A percentile compares a stretch with the other conserved stretches of the same genome.
These are phyloP conservation scores for Phalloptychus januarius DNA, from an alignment of 2,797 vertebrate genomes.

Conservation along the genomic window DNA sequence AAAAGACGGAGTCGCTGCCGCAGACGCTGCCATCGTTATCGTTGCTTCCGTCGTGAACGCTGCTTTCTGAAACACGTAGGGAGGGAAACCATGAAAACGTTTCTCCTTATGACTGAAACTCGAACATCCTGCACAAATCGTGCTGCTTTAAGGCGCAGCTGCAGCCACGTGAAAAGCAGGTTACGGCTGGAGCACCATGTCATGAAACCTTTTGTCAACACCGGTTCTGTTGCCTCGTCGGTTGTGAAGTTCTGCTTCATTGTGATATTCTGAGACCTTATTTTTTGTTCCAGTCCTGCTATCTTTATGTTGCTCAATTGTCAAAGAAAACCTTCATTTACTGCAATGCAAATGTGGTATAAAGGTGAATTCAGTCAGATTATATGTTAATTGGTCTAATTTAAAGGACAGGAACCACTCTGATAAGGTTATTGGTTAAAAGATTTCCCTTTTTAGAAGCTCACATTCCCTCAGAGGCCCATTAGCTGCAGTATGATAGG, in stretches of 20 bases:
- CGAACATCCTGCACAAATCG: slow-evolving; percentile 36
- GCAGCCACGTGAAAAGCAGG: slow-evolving; percentile 39
- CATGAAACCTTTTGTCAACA: slow-evolving; percentile 34
- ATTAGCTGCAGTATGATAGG: slow-evolving; percentile 57
- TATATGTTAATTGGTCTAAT: slow-evolving; percentile 14
- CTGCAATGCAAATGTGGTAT: slow-evolving; percentile 15
- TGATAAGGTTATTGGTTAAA: slow-evolving; percentile 26
- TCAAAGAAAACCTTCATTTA: slow-evolving; percentile 19
- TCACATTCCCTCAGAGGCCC: slow-evolving; percentile 57
- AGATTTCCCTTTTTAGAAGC: slow-evolving; percentile 39
- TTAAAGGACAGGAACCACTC: slow-evolving; percentile 28
- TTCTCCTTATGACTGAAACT: slow-evolving; percentile 22
- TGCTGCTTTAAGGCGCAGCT: slow-evolving; percentile 16
- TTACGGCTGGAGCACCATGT: slow-evolving; percentile 22
- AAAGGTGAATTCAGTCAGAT: slow-evolving; percentile 35
- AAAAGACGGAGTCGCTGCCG: slow-evolving; percentile 93
- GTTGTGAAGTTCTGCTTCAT: slow-evolving; percentile 32
- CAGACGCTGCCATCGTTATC: slow-evolving; percentile 94
- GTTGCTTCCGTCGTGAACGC: slow-evolving; percentile 86
- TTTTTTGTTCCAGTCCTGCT: slow-evolving; percentile 4
- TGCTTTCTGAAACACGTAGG: slow-evolving; percentile 81
- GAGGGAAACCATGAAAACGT: slow-evolving; percentile 9
- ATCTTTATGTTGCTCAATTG: slow-evolving; percentile 22
- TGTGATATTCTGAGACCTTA: slow-evolving; percentile 14
- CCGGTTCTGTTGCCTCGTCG: slow-evolving; percentile 39